phyloP scores from a whole-genome alignment of 2,113 vertebrate species.

The Carettochelys insculpta region DNA sequence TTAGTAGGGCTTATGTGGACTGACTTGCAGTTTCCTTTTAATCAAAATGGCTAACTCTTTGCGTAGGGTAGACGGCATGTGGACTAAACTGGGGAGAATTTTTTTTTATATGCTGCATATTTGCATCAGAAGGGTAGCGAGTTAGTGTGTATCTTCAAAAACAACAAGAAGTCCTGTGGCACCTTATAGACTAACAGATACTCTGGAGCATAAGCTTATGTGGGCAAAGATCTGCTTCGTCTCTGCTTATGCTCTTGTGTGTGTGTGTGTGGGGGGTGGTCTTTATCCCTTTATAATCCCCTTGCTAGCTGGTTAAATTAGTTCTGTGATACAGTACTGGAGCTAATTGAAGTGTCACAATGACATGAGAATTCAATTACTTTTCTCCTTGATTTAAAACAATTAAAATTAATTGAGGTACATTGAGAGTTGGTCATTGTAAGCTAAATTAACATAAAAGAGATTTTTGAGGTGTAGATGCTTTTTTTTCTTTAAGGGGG shows the following conservation, averaged over 20 bases:
- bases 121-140: too few relatives aligned
- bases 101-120: too few relatives aligned
- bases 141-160: too few relatives aligned
- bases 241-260: too few relatives aligned
- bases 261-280: too few relatives aligned
- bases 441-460: slow-evolving; percentile 60
- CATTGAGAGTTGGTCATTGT: slow-evolving; percentile 53
- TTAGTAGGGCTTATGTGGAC: not conserved
- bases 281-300: rapidly evolving
- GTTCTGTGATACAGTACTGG: slow-evolving; percentile 31
- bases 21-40: not conserved
- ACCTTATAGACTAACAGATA: too few relatives aligned
- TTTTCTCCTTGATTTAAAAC: slow-evolving; percentile 66
- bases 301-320: slow-evolving; percentile 34
- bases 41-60: not conserved
- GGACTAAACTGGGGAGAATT: too few relatives aligned
- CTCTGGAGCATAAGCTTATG: too few relatives aligned
- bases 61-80: not conserved
- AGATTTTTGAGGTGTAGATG: slow-evolving; percentile 13
- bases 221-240: too few relatives aligned
- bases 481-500: slow-evolving; percentile 20
- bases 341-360: slow-evolving; percentile 54
- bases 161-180: too few relatives aligned
- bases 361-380: slow-evolving; percentile 49
- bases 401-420: slow-evolving; percentile 68